Conservation (phyloP, 2,797 vertebrate species). For the Sebastiscus albofasciatus region DNA sequence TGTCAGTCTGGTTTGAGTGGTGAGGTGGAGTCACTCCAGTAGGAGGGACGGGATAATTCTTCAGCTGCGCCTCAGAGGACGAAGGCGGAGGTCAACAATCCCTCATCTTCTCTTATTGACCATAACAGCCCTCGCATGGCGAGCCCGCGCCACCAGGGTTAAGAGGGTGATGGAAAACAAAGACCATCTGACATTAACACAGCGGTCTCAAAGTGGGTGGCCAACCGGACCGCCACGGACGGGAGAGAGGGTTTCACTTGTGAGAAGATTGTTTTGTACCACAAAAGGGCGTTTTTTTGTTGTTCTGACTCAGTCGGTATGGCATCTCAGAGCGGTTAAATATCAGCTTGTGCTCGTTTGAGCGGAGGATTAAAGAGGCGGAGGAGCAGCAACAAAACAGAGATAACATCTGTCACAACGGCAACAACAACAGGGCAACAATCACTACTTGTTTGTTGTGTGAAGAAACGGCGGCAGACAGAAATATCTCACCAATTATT, state of each 20-base stretch:
- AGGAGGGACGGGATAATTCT: conserved; percentile 10
- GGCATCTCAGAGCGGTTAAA: conserved; percentile 19
- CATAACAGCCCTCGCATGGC: conserved; percentile 31
- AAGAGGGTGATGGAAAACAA: conserved; percentile 65
- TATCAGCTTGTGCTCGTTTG: conserved; percentile 6
- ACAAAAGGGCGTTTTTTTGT: background rate
- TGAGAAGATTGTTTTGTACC: conserved; percentile 38
- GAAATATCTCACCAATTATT: background rate
- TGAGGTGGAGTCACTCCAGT: conserved; percentile 25
- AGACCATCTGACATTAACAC: conserved; percentile 56
- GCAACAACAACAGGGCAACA: background rate
- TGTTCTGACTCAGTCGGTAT: conserved; percentile 8
- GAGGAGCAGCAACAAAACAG: conserved; percentile 8
- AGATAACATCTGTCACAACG: conserved; percentile 15
- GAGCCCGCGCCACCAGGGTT: conserved; percentile 28
- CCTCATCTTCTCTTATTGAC: conserved; percentile 51
- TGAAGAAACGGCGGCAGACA: background rate
- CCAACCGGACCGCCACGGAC: conserved; percentile 10
- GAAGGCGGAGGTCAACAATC: conserved; percentile 41
- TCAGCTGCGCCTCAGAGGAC: conserved; percentile 17
- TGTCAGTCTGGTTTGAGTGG: conserved; percentile 37
- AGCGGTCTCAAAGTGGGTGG: conserved; percentile 70
- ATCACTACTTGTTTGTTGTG: background rate
- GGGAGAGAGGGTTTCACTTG: conserved; percentile 4
- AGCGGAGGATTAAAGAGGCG: conserved; percentile 29